These are phyloP conservation scores for Callorhinus ursinus DNA, from an alignment of 2,113 vertebrate genomes.

Conservation along the genomic window DNA sequence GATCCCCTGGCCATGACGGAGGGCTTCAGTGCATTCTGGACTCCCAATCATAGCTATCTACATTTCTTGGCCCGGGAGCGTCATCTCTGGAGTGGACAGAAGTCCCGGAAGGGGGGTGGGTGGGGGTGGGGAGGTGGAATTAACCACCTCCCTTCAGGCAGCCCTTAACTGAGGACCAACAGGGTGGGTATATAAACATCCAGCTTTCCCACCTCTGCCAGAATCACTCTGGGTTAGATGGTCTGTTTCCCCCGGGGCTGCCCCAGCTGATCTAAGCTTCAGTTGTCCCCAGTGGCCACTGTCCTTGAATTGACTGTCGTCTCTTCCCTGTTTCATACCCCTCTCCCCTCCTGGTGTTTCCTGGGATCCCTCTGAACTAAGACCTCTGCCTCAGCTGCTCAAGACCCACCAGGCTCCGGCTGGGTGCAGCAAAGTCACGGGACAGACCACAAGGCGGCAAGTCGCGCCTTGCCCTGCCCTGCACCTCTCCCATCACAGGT, in stretches of 20 bases:
- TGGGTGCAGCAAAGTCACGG: background rate
- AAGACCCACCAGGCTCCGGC: background rate
- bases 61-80: background rate
- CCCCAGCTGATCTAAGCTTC: background rate
- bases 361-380: background rate
- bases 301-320: too few species aligned
- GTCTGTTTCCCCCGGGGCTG: background rate
- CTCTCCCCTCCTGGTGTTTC: background rate
- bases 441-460: background rate
- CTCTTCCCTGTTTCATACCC: background rate
- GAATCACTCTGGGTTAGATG: background rate
- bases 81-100: background rate
- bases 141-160: background rate
- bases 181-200: background rate
- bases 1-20: background rate
- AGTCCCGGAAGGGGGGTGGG: background rate
- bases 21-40: background rate
- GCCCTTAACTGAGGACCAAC: background rate
- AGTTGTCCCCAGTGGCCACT: background rate
- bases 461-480: fast-evolving
- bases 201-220: background rate
- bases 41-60: background rate
- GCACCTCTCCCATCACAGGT: fast-evolving
- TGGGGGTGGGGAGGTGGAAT: background rate
- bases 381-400: background rate